These are phyloP conservation scores for Hoplias malabaricus DNA, from an alignment of 2,113 vertebrate species.

Conservation along the genomic window DNA sequence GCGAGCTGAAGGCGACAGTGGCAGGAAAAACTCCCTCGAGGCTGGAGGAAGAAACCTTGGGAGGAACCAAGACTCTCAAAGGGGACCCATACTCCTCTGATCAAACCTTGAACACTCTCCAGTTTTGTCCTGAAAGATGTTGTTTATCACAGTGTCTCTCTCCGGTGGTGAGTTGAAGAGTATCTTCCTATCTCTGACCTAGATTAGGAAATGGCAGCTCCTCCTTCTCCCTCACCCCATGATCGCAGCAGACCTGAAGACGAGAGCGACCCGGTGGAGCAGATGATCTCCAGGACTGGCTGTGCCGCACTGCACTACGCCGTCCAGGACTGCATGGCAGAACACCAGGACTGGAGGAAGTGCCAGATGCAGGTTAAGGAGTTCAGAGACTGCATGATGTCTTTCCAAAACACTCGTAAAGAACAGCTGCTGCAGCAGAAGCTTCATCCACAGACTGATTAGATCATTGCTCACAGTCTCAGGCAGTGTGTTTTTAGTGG, in stretches of 20 bases:
- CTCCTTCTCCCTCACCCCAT: slow-evolving; percentile 73
- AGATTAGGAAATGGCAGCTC: slow-evolving; percentile 68
- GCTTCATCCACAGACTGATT: slow-evolving; percentile 22
- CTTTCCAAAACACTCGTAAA: slow-evolving; percentile 66
- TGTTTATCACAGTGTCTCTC: no score
- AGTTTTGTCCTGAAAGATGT: background rate
- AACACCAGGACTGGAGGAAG: slow-evolving; percentile 86
- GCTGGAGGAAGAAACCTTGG: no score
- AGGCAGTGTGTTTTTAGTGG: no score
- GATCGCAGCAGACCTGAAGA: slow-evolving; percentile 69
- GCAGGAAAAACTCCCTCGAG: no score
- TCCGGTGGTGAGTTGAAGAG: no score
- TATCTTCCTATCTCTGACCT: background rate
- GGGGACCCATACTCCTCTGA: no score
- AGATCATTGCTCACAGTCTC: no score
- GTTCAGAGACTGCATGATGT: slow-evolving; percentile 87
- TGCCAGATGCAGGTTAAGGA: slow-evolving; percentile 82
- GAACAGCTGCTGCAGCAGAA: slow-evolving; percentile 64
- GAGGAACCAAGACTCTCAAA: no score
- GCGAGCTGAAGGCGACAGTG: no score
- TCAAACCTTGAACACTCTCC: background rate
- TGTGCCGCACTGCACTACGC: slow-evolving; percentile 81
- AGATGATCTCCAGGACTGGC: slow-evolving; percentile 81
- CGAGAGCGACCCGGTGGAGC: slow-evolving; percentile 83
- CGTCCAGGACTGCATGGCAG: slow-evolving; percentile 91